phyloP scores from a whole-genome alignment of 2,797 vertebrate genomes.

The Aselliscus stoliczkanus region DNA sequence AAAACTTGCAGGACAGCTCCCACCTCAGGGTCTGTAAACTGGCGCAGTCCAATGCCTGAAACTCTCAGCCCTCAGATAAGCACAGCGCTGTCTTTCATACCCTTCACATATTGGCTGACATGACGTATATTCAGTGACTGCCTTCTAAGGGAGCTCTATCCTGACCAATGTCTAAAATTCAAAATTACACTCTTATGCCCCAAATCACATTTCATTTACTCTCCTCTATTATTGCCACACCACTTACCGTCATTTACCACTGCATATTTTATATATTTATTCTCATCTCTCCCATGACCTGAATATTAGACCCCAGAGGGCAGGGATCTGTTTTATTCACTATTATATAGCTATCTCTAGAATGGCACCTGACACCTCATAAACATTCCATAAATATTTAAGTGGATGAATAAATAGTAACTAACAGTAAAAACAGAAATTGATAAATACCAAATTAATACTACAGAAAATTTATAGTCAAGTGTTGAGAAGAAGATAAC shows the following conservation, averaged over 20 bases:
- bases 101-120: not conserved
- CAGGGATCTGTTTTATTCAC: not conserved
- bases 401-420: not conserved
- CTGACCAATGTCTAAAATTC: not conserved
- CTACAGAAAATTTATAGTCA: not conserved
- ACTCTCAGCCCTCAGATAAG: not conserved
- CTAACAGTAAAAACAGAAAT: not conserved
- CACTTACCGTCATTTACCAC: not conserved
- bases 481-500: not conserved
- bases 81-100: not conserved
- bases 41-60: not conserved
- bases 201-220: not conserved
- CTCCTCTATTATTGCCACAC: not conserved
- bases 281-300: not conserved
- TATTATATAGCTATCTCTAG: not conserved
- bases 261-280: not conserved
- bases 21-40: not conserved
- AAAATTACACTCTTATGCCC: not conserved
- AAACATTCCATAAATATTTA: not conserved
- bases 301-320: not conserved
- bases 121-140: not conserved
- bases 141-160: not conserved
- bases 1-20: not conserved
- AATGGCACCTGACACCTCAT: not conserved
- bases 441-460: not conserved